Evolutionary conservation across 2,888 invertebrate genomes (phyloP).

Genomic region (Lottia scabra): DNA sequence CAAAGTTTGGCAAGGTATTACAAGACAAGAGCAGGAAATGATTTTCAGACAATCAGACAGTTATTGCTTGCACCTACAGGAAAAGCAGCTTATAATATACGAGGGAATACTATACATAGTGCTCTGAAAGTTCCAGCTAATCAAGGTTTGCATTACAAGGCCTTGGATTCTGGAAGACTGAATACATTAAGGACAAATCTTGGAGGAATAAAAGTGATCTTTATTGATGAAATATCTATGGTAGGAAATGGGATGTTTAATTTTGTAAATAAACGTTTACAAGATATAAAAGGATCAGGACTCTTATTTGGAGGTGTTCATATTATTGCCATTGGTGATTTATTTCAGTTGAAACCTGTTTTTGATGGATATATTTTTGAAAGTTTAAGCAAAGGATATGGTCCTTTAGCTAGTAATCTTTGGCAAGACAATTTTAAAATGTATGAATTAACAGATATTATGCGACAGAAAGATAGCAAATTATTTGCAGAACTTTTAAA

Average conservation of each 20-base stretch:
- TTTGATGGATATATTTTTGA: too few species aligned
- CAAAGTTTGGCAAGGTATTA: constrained; percentile 29
- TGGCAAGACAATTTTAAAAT: too few species aligned
- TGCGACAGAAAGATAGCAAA: too few species aligned
- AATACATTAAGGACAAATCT: constrained; percentile 12
- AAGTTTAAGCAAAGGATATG: too few species aligned
- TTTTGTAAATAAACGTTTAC: constrained; percentile 24
- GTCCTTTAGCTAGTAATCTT: too few species aligned
- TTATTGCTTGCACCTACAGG: constrained; percentile 38
- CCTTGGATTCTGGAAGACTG: constrained; percentile 10
- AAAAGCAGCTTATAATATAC: constrained; percentile 34
- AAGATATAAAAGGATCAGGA: constrained; percentile 25
- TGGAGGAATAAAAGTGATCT: constrained; percentile 22
- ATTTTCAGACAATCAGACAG: constrained; percentile 18
- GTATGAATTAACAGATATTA: too few species aligned
- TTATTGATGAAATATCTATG: constrained; percentile 42
- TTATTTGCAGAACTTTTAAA: too few species aligned
- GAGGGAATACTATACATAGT: constrained; percentile 26
- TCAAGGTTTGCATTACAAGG: constrained; percentile 17
- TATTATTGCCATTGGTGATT: too few species aligned
- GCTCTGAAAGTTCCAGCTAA: constrained; percentile 23
- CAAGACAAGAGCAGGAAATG: constrained; percentile 29
- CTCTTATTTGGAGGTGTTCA: not conserved
- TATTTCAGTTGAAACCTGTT: too few species aligned
- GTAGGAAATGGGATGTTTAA: constrained; percentile 30